Evolutionary conservation across 2,888 invertebrate genomes (phyloP).

Genomic region (Agriopis marginaria): DNA sequence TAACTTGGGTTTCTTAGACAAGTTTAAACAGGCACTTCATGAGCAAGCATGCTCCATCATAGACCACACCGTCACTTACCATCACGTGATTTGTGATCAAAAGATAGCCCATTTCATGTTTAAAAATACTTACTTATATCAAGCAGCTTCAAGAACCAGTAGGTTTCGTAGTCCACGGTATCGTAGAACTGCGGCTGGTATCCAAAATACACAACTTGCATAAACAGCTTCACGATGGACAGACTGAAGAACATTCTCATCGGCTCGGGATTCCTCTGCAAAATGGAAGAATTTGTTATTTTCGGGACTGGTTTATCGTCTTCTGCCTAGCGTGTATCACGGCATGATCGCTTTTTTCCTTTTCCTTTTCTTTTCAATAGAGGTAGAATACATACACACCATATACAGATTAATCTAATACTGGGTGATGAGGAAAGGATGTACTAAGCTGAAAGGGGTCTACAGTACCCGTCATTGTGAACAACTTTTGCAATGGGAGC

Average conservation of each 20-base stretch:
- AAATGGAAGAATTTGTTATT: conserved; percentile 16
- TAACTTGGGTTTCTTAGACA: too few species aligned
- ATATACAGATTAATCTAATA: too few species aligned
- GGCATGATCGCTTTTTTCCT: too few species aligned
- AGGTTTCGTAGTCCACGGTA: conserved; percentile 49
- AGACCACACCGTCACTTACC: too few species aligned
- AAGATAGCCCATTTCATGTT: not conserved
- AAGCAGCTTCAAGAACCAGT: conserved; percentile 63
- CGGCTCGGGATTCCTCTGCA: conserved; percentile 67
- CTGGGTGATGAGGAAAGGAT: too few species aligned
- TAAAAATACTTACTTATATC: conserved; percentile 65
- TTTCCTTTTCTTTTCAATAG: too few species aligned
- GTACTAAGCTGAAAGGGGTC: too few species aligned
- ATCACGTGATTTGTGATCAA: not conserved
- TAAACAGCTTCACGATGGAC: conserved; percentile 63
- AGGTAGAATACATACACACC: too few species aligned
- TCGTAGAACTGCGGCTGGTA: conserved; percentile 59
- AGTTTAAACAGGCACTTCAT: too few species aligned
- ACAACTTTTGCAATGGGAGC: too few species aligned
- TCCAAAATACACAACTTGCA: conserved; percentile 66
- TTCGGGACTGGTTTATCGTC: not conserved
- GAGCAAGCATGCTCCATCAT: not conserved
- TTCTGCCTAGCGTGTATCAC: not conserved
- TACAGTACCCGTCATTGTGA: too few species aligned
- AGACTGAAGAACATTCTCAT: conserved; percentile 70